Evolutionary conservation across 2,797 vertebrate genomes (phyloP), one percentile per base, ranked within the genome.

Genomic region (Microctenopoma steveboyesi): DNA sequence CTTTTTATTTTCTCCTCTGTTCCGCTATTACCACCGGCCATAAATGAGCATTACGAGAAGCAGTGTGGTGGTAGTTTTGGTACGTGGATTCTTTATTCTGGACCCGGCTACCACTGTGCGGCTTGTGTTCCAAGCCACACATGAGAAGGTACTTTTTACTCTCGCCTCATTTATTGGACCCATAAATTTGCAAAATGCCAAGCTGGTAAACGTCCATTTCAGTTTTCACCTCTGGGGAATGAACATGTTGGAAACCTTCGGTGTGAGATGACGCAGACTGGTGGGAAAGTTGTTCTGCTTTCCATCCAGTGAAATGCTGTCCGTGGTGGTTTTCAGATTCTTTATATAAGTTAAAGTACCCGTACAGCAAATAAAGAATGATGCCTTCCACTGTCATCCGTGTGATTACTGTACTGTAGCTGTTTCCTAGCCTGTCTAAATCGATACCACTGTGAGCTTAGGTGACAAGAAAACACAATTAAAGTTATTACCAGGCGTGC

Each of bases 1-100:
- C 15, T 43, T 66, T 73, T 87, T 57, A 60, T 74, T 55, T 72
- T 75, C 54, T 84, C 42, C 39, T 68, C 69, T 62, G 13, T 68
- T 84, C 67, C 65, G 78, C 59, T 62, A 68, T 78, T 72, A 57
- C 64, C 63, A 14, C 58, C 18, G 40, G 42, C 61, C 72, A 86
- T 88, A 86, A 85, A 85, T 81, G 73, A 85, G 57, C 59, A 54
- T 86, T 90, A 83, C 46, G 56, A 84, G 79, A 90, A 85, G 68
- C 74, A 7, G 46, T 52, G 51, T 69, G 81, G 55, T 82, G 64
- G 59, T 71, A 68, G 74, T 81, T 65, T 84, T 86, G 68, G 81
- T 83, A 60, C 39, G 46, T 64, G 51, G 9, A 64, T 76, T 42
- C 51, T 80, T 81, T 71, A 72, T 35, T 70, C 50, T 72, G 57